Conservation (phyloP, 2,888 invertebrate genomes). For the Drosophila cracens region DNA sequence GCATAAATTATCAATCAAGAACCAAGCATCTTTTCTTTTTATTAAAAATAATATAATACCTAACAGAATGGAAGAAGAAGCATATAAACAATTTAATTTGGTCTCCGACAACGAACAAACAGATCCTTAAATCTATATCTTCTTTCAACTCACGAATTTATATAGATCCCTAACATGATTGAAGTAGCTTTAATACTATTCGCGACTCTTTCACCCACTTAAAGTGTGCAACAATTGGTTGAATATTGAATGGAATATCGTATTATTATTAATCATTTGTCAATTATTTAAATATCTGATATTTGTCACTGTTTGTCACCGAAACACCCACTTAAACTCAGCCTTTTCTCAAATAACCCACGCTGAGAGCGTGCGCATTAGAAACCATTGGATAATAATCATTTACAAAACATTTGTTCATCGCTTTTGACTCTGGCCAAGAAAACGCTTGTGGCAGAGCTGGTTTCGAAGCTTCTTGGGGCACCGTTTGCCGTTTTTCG, state of each 20-base stretch:
- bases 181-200: neutral
- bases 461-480: slow-evolving; percentile 41
- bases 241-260: neutral
- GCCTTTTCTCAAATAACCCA: slow-evolving; percentile 35
- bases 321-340: neutral
- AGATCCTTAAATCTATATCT: neutral
- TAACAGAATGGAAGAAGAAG: neutral
- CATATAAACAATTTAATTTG: neutral
- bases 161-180: neutral
- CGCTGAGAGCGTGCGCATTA: slow-evolving; percentile 19
- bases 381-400: slow-evolving; percentile 64
- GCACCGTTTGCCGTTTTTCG: slow-evolving; percentile 20
- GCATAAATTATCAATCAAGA: neutral
- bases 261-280: neutral
- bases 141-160: neutral
- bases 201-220: neutral
- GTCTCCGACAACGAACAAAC: neutral
- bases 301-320: neutral
- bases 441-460: slow-evolving; percentile 42
- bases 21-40: neutral
- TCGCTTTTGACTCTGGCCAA: slow-evolving; percentile 24
- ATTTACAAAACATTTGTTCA: slow-evolving; percentile 52
- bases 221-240: neutral
- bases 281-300: neutral
- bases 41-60: neutral